Percentiles rank a stretch among this genome's conserved stretches.
phyloP scores from a whole-genome alignment of 1,140 invertebrate genomes.

The Triops longicaudatus region DNA sequence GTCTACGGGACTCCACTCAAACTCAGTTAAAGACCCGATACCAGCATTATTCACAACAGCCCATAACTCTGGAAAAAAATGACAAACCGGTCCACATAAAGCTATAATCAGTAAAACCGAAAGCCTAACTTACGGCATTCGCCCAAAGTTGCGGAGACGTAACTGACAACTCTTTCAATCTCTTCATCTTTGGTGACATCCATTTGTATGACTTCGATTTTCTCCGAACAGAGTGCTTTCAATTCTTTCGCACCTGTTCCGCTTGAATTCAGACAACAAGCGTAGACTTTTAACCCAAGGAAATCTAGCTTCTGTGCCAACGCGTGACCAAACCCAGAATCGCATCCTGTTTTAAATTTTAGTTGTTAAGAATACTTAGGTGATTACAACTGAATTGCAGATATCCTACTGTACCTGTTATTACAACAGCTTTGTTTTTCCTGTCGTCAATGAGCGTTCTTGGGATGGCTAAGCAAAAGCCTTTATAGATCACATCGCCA shows the following conservation, averaged over 20 bases:
- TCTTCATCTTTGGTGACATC: constrained; percentile 40
- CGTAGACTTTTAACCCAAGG: constrained; percentile 43
- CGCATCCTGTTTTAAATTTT: constrained; percentile 36
- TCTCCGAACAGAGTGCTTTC: constrained; percentile 34
- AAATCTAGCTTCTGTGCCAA: constrained; percentile 40
- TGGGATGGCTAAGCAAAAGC: constrained; percentile 26
- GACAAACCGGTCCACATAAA: not conserved
- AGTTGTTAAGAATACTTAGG: not conserved
- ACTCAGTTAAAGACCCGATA: constrained; percentile 43
- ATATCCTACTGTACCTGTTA: constrained; percentile 29
- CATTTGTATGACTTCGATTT: constrained; percentile 35
- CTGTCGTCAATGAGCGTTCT: constrained; percentile 27
- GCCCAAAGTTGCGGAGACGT: not conserved
- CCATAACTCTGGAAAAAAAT: constrained; percentile 54
- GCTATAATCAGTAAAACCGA: not conserved
- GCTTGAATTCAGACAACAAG: constrained; percentile 41
- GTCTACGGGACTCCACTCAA: constrained; percentile 44
- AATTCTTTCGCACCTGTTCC: constrained; percentile 40
- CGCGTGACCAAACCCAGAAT: constrained; percentile 39
- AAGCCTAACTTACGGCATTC: not conserved
- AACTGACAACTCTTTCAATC: constrained; percentile 28
- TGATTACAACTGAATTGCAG: not conserved
- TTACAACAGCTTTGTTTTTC: constrained; percentile 31
- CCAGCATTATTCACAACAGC: constrained; percentile 81
- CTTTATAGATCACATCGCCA: constrained; percentile 27